Percentiles rank a stretch among this genome's conserved stretches.
Evolutionary conservation across 2,797 vertebrate species (phyloP).

Genomic region (Tauraco hartlaubi): DNA sequence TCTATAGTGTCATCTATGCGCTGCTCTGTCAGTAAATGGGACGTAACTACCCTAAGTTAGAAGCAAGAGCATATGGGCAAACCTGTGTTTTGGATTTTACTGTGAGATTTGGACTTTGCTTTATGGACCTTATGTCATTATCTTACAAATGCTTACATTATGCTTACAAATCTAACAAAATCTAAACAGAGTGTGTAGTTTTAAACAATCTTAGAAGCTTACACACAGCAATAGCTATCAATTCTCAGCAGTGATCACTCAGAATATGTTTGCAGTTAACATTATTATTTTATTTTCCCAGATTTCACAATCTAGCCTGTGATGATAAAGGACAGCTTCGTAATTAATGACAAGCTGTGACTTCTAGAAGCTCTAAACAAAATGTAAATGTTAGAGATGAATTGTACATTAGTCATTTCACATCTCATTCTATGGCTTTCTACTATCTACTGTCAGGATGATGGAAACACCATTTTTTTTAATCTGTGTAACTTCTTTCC

Average conservation of each 20-base stretch:
- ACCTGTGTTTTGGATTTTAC: neutral
- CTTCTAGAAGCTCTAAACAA: neutral
- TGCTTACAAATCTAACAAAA: neutral
- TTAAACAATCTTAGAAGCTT: neutral
- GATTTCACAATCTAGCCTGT: neutral
- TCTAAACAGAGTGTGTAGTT: neutral
- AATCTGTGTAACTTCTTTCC: neutral
- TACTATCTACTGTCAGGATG: neutral
- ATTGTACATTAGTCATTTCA: neutral
- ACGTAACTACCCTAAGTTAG: fast-evolving
- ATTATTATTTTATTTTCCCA: neutral
- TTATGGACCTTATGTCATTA: neutral
- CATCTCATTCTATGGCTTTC: neutral
- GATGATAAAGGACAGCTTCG: neutral
- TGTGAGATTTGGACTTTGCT: neutral
- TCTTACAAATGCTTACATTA: neutral
- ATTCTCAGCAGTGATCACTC: neutral
- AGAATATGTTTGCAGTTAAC: neutral
- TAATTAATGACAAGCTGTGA: neutral
- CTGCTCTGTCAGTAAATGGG: neutral
- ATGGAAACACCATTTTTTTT: neutral
- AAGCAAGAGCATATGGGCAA: neutral
- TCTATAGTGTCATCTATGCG: neutral
- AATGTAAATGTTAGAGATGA: neutral
- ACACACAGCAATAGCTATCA: neutral